phyloP scores from a whole-genome alignment of 2,113 vertebrate genomes.

The Semnornis frantzii region DNA sequence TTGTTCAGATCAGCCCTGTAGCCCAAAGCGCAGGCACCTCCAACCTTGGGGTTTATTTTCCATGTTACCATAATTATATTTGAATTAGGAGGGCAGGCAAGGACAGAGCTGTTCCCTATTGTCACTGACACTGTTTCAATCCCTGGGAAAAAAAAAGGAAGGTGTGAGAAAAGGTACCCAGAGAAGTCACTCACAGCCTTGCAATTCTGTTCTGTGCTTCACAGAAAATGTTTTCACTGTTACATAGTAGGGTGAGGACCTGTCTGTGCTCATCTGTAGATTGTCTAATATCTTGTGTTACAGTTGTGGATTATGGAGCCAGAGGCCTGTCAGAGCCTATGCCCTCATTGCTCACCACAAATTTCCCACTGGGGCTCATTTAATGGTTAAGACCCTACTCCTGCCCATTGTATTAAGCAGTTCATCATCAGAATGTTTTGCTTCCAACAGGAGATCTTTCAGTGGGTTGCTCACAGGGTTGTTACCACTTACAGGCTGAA shows the following conservation, averaged over 20 bases:
- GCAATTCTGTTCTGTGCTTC: too few species aligned
- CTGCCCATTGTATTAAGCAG: background rate
- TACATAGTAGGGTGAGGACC: accelerated
- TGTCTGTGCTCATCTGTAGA: background rate
- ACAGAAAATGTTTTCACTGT: background rate
- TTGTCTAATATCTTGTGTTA: background rate
- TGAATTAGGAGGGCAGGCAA: background rate
- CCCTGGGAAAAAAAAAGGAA: background rate
- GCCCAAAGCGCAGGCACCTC: background rate
- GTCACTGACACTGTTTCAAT: accelerated
- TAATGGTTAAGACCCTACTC: background rate
- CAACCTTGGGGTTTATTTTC: background rate
- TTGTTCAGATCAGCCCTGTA: background rate
- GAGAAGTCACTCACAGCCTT: too few species aligned
- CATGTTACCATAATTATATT: background rate
- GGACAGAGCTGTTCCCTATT: background rate
- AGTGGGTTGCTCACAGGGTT: background rate
- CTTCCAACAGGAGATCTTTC: background rate
- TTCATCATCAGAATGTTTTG: background rate
- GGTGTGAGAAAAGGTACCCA: background rate
- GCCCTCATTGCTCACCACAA: background rate
- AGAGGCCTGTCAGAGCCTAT: background rate
- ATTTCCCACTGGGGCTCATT: background rate
- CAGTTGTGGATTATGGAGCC: background rate
- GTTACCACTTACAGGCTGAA: background rate